These are phyloP conservation scores for Parthenolecanium corni DNA, from an alignment of 2,888 invertebrate species.

Conservation along the genomic window DNA sequence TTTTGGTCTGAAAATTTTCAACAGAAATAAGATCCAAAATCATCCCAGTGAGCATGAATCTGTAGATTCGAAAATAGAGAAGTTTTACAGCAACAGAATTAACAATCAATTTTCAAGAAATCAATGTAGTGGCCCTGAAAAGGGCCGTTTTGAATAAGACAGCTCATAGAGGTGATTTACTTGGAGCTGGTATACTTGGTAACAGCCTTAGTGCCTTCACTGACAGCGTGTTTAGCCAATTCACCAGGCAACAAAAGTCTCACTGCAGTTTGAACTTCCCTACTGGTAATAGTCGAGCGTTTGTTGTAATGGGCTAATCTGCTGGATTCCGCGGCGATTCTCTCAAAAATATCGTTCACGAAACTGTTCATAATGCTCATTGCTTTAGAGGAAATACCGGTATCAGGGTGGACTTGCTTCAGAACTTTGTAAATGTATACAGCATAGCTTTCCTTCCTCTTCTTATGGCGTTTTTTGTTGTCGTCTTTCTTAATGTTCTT, in stretches of 20 bases:
- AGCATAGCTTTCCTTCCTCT: slow-evolving; percentile 48
- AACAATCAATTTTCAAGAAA: no score
- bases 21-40: no score
- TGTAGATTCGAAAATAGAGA: no score
- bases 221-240: slow-evolving; percentile 57
- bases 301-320: slow-evolving; percentile 50
- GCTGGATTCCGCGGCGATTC: slow-evolving; percentile 43
- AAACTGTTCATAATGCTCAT: slow-evolving; percentile 66
- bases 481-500: slow-evolving; percentile 49
- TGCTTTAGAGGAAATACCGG: slow-evolving; percentile 55
- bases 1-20: no score
- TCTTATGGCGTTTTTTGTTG: slow-evolving; percentile 45
- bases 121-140: neutral
- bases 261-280: slow-evolving; percentile 59
- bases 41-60: no score
- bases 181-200: slow-evolving; percentile 46
- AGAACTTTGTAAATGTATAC: slow-evolving; percentile 50
- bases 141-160: neutral
- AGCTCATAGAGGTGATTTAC: slow-evolving; percentile 32
- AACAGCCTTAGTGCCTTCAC: slow-evolving; percentile 54
- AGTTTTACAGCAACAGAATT: no score
- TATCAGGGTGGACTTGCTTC: slow-evolving; percentile 49
- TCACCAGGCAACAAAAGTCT: slow-evolving; percentile 58
- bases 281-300: slow-evolving; percentile 52
- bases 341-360: slow-evolving; percentile 61